These are phyloP conservation scores for Tridacna gigas DNA, from an alignment of 2,888 invertebrate species.

Conservation along the genomic window DNA sequence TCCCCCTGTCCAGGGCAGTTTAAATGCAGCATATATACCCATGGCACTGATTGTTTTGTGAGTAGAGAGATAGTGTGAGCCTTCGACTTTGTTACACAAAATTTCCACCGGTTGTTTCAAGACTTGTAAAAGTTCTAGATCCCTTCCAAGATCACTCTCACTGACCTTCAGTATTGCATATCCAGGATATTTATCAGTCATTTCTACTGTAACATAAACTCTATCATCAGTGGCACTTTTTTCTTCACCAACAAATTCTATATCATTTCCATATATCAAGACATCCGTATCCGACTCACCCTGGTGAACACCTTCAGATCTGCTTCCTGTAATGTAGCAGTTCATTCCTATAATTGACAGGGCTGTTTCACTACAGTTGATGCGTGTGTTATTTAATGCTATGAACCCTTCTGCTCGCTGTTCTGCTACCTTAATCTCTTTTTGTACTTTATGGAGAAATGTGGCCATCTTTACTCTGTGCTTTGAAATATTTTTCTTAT, in stretches of 20 bases:
- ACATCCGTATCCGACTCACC: slow-evolving; percentile 4
- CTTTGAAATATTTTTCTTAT: too few species aligned
- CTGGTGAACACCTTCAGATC: slow-evolving; percentile 14
- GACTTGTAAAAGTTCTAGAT: not conserved
- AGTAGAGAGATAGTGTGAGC: slow-evolving; percentile 9
- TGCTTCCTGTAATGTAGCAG: slow-evolving; percentile 10
- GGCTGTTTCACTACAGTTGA: not conserved
- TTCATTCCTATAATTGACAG: not conserved
- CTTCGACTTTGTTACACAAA: not conserved
- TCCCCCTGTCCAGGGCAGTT: slow-evolving; percentile 5
- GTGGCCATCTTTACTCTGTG: too few species aligned
- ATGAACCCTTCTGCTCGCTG: not conserved
- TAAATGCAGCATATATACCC: not conserved
- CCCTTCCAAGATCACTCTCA: not conserved
- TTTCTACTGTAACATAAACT: not conserved
- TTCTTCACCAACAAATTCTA: not conserved
- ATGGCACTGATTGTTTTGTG: slow-evolving; percentile 2
- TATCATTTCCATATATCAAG: not conserved
- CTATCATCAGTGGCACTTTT: not conserved
- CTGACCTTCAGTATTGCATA: not conserved
- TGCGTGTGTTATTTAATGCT: not conserved
- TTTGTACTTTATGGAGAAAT: not conserved
- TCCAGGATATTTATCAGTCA: not conserved
- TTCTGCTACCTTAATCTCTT: not conserved
- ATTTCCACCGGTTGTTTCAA: not conserved